phyloP scores from a whole-genome alignment of 1,140 invertebrate genomes.

The Penaeus indicus region DNA sequence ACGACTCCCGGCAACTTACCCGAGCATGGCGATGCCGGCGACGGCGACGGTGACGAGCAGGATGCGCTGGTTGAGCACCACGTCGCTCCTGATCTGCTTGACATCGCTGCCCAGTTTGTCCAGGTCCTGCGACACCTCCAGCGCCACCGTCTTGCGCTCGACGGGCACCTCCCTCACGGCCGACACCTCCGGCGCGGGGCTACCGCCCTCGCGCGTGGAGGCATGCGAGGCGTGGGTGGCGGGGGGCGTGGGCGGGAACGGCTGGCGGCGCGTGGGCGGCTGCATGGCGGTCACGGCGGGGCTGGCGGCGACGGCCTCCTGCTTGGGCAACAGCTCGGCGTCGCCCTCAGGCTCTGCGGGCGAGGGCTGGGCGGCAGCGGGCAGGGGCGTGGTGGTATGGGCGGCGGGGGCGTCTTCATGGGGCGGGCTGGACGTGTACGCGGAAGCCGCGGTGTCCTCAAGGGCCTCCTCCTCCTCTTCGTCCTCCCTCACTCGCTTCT shows the following conservation, averaged over 20 bases:
- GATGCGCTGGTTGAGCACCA: conserved; percentile 63
- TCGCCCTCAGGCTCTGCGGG: conserved; percentile 18
- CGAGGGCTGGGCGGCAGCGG: neutral
- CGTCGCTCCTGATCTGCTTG: conserved; percentile 56
- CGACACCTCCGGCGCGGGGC: neutral
- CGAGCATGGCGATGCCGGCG: conserved; percentile 61
- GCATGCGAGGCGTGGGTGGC: conserved; percentile 31
- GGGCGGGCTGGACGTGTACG: too few relatives aligned
- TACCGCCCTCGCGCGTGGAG: conserved; percentile 26
- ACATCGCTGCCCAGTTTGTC: conserved; percentile 47
- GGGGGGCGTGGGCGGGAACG: neutral
- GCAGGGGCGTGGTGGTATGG: too few relatives aligned
- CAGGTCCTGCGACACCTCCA: conserved; percentile 60
- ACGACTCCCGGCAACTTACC: conserved; percentile 44
- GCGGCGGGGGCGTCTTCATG: too few relatives aligned
- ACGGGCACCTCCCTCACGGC: conserved; percentile 51
- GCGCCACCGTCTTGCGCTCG: conserved; percentile 58
- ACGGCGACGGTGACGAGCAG: conserved; percentile 59
- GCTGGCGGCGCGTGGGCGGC: conserved; percentile 50
- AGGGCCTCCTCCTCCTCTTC: neutral
- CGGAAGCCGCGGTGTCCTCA: neutral
- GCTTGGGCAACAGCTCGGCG: conserved; percentile 49
- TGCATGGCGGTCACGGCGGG: conserved; percentile 63
- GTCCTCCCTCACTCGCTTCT: neutral
- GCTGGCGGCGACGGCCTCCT: conserved; percentile 62